A percentile compares a stretch with the other conserved stretches of the same genome.
These are phyloP conservation scores for Myripristis jacobus DNA, from an alignment of 2,797 vertebrate genomes.

Conservation along the genomic window DNA sequence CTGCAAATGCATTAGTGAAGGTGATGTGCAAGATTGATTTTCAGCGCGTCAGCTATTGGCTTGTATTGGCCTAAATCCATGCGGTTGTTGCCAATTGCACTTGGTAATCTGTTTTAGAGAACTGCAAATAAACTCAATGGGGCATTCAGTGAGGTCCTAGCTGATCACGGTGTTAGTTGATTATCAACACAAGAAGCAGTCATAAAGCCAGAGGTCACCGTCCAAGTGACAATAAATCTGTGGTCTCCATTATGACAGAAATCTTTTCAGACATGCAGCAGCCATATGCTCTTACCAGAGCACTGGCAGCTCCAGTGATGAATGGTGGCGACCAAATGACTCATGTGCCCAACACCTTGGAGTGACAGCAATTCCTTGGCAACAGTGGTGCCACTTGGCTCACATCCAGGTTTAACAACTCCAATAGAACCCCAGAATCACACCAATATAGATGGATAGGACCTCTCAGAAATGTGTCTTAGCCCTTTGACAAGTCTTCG, in stretches of 20 bases:
- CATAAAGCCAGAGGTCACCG: constrained; percentile 1
- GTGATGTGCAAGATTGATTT: background rate
- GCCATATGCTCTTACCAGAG: constrained; percentile 13
- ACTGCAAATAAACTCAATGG: background rate
- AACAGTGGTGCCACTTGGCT: constrained; percentile 35
- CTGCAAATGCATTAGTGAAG: background rate
- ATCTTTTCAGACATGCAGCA: constrained; percentile 9
- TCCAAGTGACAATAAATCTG: constrained; percentile 19
- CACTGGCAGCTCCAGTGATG: constrained; percentile 18
- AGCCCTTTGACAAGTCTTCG: constrained; percentile 48
- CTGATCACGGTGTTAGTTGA: background rate
- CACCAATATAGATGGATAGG: constrained; percentile 48
- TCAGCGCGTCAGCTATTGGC: background rate
- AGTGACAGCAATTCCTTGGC: constrained; percentile 25
- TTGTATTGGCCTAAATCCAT: background rate
- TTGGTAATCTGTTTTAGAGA: background rate
- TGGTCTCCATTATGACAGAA: background rate
- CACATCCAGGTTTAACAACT: constrained; percentile 36
- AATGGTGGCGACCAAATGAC: constrained; percentile 3
- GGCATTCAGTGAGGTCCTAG: background rate
- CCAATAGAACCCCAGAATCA: constrained; percentile 40
- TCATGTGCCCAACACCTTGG: constrained; percentile 18
- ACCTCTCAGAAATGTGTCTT: constrained; percentile 44
- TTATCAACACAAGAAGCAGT: constrained; percentile 13
- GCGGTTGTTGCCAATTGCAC: background rate